Evolutionary conservation across 2,888 invertebrate species (phyloP).

Genomic region (Pilophorus perplexus): DNA sequence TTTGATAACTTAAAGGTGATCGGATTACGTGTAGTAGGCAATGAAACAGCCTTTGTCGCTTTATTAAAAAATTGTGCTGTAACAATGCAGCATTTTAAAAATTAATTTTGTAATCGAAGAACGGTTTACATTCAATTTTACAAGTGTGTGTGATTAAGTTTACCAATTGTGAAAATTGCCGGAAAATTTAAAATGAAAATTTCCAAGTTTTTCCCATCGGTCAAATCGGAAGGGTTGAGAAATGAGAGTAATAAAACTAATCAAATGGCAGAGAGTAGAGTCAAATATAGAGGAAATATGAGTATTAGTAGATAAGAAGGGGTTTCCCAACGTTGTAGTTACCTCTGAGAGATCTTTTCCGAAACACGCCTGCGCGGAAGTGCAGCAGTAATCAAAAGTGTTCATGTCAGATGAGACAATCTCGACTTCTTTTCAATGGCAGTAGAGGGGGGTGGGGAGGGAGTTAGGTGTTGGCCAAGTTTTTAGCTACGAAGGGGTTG

Average conservation of each 20-base stretch:
- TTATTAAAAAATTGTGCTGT: no score
- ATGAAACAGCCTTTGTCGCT: neutral
- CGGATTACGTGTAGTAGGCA: neutral
- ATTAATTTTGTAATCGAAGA: no score
- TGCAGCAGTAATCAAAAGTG: conserved; percentile 51
- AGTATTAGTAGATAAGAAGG: conserved; percentile 46
- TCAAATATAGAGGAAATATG: conserved; percentile 52
- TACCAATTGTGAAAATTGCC: neutral
- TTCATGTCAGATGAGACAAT: conserved; percentile 45
- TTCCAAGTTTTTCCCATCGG: conserved; percentile 45
- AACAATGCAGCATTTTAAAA: conserved; percentile 1
- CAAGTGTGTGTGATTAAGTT: no score
- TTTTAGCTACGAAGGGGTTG: neutral
- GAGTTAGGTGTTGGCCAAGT: neutral
- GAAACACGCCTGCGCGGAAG: conserved; percentile 75
- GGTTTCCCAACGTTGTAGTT: conserved; percentile 57
- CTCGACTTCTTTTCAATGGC: conserved; percentile 7
- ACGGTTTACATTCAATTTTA: no score
- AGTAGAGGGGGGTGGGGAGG: neutral
- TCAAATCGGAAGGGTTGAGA: conserved; percentile 44
- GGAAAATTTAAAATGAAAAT: conserved; percentile 2
- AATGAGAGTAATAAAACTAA: conserved; percentile 14
- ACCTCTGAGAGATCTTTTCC: conserved; percentile 96
- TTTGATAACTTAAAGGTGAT: no score
- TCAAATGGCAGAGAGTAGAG: conserved; percentile 33